Conservation (phyloP, 2,888 invertebrate genomes). For the Lasioglossum pauxillum region DNA sequence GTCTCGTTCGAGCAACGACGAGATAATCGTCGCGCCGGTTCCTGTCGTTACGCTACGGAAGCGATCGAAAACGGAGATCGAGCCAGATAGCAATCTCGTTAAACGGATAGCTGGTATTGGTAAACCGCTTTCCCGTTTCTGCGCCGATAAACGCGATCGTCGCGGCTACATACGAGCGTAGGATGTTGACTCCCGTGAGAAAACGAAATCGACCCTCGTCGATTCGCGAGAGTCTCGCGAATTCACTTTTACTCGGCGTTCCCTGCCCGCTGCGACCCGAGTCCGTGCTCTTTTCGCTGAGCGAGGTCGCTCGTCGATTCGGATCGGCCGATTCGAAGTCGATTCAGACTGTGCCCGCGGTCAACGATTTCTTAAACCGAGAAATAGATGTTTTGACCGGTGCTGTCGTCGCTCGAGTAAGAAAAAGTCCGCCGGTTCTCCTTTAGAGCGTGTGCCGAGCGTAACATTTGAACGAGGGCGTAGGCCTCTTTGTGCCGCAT, state of each 20-base stretch:
- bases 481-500: constrained; percentile 70
- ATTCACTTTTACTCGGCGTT: constrained; percentile 60
- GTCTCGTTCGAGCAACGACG: constrained; percentile 28
- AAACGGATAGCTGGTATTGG: constrained; percentile 6
- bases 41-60: constrained; percentile 36
- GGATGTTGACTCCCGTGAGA: constrained; percentile 60
- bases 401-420: background rate
- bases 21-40: constrained; percentile 29
- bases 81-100: constrained; percentile 35
- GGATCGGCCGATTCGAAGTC: background rate
- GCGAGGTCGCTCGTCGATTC: background rate
- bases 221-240: constrained; percentile 35
- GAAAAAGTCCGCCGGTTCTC: constrained; percentile 40
- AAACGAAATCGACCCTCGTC: constrained; percentile 64
- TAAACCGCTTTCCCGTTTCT: constrained; percentile 19
- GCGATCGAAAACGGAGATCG: constrained; percentile 45
- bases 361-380: background rate
- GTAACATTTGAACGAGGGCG: constrained; percentile 82
- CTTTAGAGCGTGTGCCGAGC: constrained; percentile 80
- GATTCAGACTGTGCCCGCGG: background rate
- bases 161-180: constrained; percentile 25
- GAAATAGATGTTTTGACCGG: background rate
- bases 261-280: background rate
- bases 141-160: constrained; percentile 45
- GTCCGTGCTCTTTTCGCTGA: background rate